Evolutionary conservation across 2,113 vertebrate genomes (phyloP), one percentile per base, ranked within the genome.

Genomic region (Corvus hawaiiensis): DNA sequence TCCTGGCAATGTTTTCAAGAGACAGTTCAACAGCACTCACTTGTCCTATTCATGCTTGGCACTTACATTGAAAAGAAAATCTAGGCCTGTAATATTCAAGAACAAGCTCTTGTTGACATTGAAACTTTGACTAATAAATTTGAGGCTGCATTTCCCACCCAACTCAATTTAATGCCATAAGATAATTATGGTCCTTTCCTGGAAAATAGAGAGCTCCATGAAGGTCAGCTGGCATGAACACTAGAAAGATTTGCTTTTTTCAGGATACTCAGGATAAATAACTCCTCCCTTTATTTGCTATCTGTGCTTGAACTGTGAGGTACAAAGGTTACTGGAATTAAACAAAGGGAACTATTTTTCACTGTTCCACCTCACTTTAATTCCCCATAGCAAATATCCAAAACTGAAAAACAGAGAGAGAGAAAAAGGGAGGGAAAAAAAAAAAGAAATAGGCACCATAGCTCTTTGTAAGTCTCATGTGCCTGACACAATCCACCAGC

Each of bases 61-160:
- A 72, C 66, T 82, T 62, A 55, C 3, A 58, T 54, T 72, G 62
- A 68, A 91, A 94, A 77, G 84, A 85, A 88, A 92, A 59, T 67
- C 43, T 16, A 13, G 39, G 76, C 52, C 46, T 68, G 64, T 86
- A 92, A 90, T 84, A 55, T 27, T 75, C 26, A 90, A 90, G 71
- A 90, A 79, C 43, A 77, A 94, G 46, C 27, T 81, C 72, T 66
- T 84, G 64, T 49, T 81, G 55, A 94, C 76, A 75, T 24, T 30
- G 46, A 88, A 88, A 92, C 67, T 93, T 82, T 71, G 80, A 75
- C 76, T 91, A 89, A 87, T 89, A 94, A 89, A 88, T 85, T 46
- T 23, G 48, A 95, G 51, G 30, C 74, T 85, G 37, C 4, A 1
- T 75, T 93, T 93, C 58, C 54, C 78, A 94, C 55, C 37, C 90